A percentile compares a stretch with the other conserved stretches of the same genome.
Conservation (phyloP, 2,888 invertebrate genomes). For the Calameuta idolon region DNA sequence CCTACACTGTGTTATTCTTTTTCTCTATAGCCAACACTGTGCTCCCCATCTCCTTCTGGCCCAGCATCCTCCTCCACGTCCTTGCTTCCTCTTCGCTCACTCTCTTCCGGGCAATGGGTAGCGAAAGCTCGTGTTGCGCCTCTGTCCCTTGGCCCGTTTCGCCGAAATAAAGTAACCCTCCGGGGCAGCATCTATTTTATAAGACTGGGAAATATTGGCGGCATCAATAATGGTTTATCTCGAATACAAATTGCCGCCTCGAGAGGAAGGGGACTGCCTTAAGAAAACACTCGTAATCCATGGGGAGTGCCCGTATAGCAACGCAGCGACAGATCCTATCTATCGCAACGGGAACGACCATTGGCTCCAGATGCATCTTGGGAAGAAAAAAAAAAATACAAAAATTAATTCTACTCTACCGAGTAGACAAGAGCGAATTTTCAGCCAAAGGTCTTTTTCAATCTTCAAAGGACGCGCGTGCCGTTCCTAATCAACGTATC, state of each 20-base stretch:
- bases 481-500: not conserved
- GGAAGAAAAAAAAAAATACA: not conserved
- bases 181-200: slow-evolving; percentile 54
- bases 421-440: not conserved
- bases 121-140: slow-evolving; percentile 10
- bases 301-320: slow-evolving; percentile 40
- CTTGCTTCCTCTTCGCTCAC: not conserved
- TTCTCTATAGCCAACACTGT: slow-evolving; percentile 10
- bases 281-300: slow-evolving; percentile 58
- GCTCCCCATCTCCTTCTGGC: slow-evolving; percentile 11
- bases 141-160: slow-evolving; percentile 27
- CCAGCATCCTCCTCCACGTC: slow-evolving; percentile 1
- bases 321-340: slow-evolving; percentile 47
- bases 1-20: not conserved
- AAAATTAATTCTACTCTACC: not conserved
- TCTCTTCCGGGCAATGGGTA: not conserved
- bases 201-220: slow-evolving; percentile 59
- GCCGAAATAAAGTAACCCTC: slow-evolving; percentile 40
- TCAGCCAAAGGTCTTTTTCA: not conserved
- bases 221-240: slow-evolving; percentile 64
- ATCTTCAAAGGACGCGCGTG: not conserved
- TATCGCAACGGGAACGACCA: slow-evolving; percentile 34
- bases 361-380: slow-evolving; percentile 1
- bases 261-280: slow-evolving; percentile 40
- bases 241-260: slow-evolving; percentile 53